Percentiles rank a stretch among this genome's conserved stretches.
These are phyloP conservation scores for Dysmachus trigonus DNA, from an alignment of 2,888 invertebrate species.

Conservation along the genomic window DNA sequence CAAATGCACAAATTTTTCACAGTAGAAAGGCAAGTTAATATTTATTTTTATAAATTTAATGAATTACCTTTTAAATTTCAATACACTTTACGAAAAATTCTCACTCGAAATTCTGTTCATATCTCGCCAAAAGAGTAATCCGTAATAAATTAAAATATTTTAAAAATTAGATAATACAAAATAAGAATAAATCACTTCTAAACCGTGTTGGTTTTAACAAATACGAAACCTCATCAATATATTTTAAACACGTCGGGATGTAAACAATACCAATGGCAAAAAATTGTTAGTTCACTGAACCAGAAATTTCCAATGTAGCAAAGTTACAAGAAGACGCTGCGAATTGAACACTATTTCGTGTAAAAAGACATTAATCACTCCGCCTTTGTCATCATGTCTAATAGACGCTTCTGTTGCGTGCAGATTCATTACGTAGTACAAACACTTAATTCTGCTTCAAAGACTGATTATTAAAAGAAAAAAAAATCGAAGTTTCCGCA, in stretches of 20 bases:
- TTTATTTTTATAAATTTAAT: too few species aligned
- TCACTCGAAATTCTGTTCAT: too few species aligned
- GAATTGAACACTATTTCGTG: not conserved
- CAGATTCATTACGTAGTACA: not conserved
- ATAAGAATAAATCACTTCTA: not conserved
- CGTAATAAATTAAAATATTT: not conserved
- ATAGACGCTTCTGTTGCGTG: not conserved
- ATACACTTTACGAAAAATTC: too few species aligned
- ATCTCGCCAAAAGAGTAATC: too few species aligned
- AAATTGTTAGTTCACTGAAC: not conserved
- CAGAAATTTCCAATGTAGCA: not conserved
- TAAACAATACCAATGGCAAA: not conserved
- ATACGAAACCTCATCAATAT: not conserved
- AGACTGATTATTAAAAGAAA: not conserved
- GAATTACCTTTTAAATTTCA: too few species aligned
- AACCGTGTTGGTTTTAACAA: not conserved
- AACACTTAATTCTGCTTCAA: not conserved
- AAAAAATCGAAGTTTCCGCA: not conserved
- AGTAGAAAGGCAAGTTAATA: too few species aligned
- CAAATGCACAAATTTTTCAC: too few species aligned
- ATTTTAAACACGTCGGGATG: not conserved
- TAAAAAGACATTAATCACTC: not conserved
- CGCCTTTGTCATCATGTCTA: not conserved
- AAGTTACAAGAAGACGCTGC: not conserved
- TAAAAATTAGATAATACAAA: not conserved